Conservation (phyloP, 2,113 vertebrate genomes). For the Daubentonia madagascariensis region DNA sequence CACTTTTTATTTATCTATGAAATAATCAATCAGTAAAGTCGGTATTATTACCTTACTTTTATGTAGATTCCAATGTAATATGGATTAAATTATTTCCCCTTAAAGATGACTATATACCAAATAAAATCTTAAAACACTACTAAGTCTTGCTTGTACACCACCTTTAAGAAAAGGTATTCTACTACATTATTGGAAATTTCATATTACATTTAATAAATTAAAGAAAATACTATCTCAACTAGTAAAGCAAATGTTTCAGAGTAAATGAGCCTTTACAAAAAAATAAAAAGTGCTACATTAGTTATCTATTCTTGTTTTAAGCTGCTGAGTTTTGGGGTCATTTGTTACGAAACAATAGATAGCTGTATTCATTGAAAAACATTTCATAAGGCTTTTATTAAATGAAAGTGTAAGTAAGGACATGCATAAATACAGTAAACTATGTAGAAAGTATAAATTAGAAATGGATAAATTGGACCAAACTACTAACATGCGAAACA, state of each 20-base stretch:
- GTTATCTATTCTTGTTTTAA: conserved; percentile 32
- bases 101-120: not conserved
- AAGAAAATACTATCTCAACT: conserved; percentile 28
- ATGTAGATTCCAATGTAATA: not conserved
- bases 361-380: not conserved
- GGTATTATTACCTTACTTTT: not conserved
- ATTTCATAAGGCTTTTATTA: not conserved
- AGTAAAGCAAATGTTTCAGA: conserved; percentile 18
- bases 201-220: not conserved
- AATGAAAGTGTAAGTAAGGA: not conserved
- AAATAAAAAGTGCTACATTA: not conserved
- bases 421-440: not conserved
- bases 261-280: not conserved
- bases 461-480: not conserved
- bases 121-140: not conserved
- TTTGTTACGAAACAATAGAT: not conserved
- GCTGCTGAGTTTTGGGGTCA: not conserved
- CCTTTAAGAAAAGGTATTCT: conserved; percentile 1
- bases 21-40: not conserved
- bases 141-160: not conserved
- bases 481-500: not conserved
- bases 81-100: not conserved
- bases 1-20: not conserved
- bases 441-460: conserved; percentile 1
- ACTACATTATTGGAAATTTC: not conserved